Evolutionary conservation across 2,113 vertebrate genomes (phyloP), one percentile per base, ranked within the genome.

Genomic region (Alaudala cheleensis): DNA sequence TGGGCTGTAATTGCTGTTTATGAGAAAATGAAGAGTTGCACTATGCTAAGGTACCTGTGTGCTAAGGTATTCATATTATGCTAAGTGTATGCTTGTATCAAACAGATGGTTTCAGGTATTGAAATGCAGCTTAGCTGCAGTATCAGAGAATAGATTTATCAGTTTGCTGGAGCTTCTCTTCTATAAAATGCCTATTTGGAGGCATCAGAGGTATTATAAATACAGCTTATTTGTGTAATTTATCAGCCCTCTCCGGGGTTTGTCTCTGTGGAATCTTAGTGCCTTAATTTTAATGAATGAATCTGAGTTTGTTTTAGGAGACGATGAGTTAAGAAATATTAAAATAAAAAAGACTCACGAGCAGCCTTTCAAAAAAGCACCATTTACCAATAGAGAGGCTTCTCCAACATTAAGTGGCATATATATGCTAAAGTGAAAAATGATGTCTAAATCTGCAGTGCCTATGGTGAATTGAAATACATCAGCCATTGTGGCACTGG

Each of bases 201-300:
- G 72, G 80, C 88, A 93, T 93, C 86, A 86, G 95, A 93, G 69
- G 92, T 94, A 93, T 93, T 96, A 95, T 96, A 97, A 97, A 97
- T 96, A 92, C 88, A 95, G 92, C 96, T 93, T 96, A 86, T 96
- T 96, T 93, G 93, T 96, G 93, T 95, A 96, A 96, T 95, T 95
- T 94, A 95, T 95, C 93, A 93, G 69, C 47, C 65, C 93, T 95
- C 94, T 88, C 86, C 0, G 82, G 95, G 37, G 9, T 92, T 97
- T 84, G 88, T 94, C 95, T 94, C 95, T 65, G 10, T 39, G 94
- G 96, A 95, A 88, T 95, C 94, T 78, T 57, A 88, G 86, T 81
- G 94, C 93, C 82, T 96, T 95, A 94, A 96, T 94, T 96, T 95
- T 96, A 96, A 94, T 97, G 95, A 97, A 97, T 94, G 74, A 93